Percentiles rank a stretch among this genome's conserved stretches.
phyloP scores from a whole-genome alignment of 2,113 vertebrate genomes.

The Myrmophylax atrothorax region DNA sequence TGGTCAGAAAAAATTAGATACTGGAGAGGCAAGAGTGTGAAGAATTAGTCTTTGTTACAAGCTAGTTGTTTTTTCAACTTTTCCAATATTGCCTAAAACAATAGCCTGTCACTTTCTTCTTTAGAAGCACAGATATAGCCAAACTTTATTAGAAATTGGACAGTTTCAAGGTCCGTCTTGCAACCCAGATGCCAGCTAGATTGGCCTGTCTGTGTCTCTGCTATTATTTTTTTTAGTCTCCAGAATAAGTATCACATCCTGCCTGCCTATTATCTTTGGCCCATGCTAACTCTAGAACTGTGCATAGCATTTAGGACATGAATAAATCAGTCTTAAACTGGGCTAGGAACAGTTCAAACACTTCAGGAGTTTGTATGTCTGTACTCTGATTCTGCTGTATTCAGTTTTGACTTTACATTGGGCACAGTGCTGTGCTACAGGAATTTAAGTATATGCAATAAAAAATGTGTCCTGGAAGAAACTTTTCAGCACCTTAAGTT shows the following conservation, averaged over 20 bases:
- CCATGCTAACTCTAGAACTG: neutral
- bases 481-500: neutral
- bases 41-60: neutral
- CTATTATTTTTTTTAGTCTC: neutral
- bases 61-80: neutral
- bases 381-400: neutral
- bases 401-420: neutral
- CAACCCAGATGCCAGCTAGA: neutral
- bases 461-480: neutral
- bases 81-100: neutral
- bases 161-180: neutral
- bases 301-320: neutral
- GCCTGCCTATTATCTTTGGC: neutral
- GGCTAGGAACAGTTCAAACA: neutral
- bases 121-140: neutral
- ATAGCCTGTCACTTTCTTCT: neutral
- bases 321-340: neutral
- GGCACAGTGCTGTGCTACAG: neutral
- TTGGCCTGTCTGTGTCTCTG: neutral
- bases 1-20: neutral
- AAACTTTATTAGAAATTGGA: neutral
- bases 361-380: neutral
- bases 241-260: neutral
- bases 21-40: accelerated
- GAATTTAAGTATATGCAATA: neutral